Base-by-base conservation (phyloP, 2,797 vertebrate species). In the Poecilia velifera region DNA sequence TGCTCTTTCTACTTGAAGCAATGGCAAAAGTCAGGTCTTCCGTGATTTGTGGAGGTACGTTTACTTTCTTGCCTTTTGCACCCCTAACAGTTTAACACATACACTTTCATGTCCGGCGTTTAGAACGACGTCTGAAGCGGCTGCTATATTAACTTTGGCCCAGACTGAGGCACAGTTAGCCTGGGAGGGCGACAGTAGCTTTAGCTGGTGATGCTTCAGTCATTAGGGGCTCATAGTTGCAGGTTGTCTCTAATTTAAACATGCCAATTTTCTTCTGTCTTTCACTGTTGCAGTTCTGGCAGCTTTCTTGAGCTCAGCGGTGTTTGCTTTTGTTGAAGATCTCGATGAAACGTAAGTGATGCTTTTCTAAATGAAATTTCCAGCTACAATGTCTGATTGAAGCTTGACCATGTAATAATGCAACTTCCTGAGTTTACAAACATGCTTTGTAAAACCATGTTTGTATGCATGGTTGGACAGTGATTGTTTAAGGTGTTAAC, bases 271-370 rank as follows among this genome's bases (percentile, higher is more conserved):
- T 41, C 57, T 0, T 76, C 3, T 77, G 62, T 88, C 12, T 74
- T 41, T 59, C 57, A 0, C 18, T 47, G 0, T 72, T 72, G 16
- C 89, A 91, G 94, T 91, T 31, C 3, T 92, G 28, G 91, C 86
- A 28, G 84, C 89, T 86, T 82, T 95, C 46, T 79, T 95, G 1
- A 84, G 81, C 74, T 92, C 93, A 16, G 84, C 88, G 41, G 94
- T 91, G 73, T 68, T 92, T 1, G 95, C 93, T 0, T 89, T 95
- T 72, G 96, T 96, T 36, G 95, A 96, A 73, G 95, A 96, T 70
- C 93, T 96, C 22, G 96, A 96, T 84, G 95, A 95, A 85, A 93
- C 94, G 96, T 96, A 93, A 96, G 96, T 94, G 88, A 89, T 85
- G 76, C 82, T 76, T 2, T 34, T 74, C 9, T 73, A 45, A 28